A percentile compares a stretch with the other conserved stretches of the same genome.
phyloP scores from a whole-genome alignment of 2,888 invertebrate species.

The Quadroppia sp. region DNA sequence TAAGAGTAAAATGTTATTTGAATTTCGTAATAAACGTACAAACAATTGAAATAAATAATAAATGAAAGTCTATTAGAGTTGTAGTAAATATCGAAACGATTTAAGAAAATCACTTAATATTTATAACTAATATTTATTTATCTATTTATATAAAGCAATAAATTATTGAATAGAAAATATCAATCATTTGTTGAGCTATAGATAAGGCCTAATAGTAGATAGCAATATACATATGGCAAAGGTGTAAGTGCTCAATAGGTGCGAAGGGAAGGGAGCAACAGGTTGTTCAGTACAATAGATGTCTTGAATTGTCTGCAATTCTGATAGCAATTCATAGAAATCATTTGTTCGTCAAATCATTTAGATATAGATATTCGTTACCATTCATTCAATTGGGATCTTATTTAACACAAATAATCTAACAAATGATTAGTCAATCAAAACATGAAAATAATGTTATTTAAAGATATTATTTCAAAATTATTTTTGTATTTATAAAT shows the following conservation, averaged over 20 bases:
- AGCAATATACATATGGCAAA: neutral
- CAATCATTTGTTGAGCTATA: neutral
- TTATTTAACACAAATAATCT: too few species aligned
- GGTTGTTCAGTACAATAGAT: neutral
- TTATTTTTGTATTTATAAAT: too few species aligned
- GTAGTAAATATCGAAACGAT: neutral
- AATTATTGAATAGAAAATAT: neutral
- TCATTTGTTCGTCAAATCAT: neutral
- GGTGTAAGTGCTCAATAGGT: neutral
- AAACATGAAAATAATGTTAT: too few species aligned
- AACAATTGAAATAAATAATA: neutral
- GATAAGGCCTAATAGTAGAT: neutral
- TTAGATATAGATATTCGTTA: neutral
- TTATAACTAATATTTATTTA: too few species aligned
- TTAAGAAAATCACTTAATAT: neutral
- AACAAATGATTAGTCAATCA: too few species aligned
- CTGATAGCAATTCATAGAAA: too few species aligned
- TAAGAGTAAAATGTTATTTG: neutral
- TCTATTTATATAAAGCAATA: neutral
- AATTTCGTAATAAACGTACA: neutral
- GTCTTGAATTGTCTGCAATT: neutral
- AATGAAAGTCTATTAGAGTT: neutral
- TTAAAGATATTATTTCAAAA: too few species aligned
- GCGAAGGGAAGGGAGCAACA: neutral
- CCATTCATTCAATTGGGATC: neutral